These are phyloP conservation scores for Morpho achilles DNA, from an alignment of 2,888 invertebrate species.

Conservation along the genomic window DNA sequence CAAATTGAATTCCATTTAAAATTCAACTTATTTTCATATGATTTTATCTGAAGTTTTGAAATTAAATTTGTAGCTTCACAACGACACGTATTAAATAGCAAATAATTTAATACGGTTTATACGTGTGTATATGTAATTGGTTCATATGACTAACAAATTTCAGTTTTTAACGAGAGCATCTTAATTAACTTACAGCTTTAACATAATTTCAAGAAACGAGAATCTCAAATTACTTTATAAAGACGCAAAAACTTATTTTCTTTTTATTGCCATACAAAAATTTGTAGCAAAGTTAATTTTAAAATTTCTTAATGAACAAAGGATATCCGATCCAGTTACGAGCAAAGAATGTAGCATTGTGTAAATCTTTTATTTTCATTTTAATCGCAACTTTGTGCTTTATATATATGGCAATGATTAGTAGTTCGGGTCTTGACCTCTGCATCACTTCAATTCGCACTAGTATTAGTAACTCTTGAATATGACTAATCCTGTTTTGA, in stretches of 20 bases:
- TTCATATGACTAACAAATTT: too few relatives aligned
- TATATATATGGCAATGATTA: neutral
- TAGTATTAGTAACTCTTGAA: neutral
- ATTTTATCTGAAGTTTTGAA: neutral
- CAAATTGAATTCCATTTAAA: neutral
- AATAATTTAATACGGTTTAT: too few relatives aligned
- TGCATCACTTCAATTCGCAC: neutral
- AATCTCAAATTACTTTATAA: too few relatives aligned
- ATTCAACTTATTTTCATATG: too few relatives aligned
- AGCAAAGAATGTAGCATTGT: conserved; percentile 20
- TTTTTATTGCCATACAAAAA: too few relatives aligned
- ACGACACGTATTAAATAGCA: too few relatives aligned
- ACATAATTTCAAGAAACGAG: too few relatives aligned
- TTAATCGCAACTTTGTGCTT: conserved; percentile 15
- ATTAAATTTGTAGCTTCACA: neutral
- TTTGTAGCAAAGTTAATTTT: neutral
- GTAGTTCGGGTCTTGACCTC: conserved; percentile 14
- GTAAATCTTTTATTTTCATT: conserved; percentile 13
- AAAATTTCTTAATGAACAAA: neutral
- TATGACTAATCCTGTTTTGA: conserved; percentile 6
- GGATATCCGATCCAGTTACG: conserved; percentile 26
- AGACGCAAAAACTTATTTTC: too few relatives aligned
- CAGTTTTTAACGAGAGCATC: too few relatives aligned
- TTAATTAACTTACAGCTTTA: too few relatives aligned
- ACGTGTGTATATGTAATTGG: too few relatives aligned